Conservation (phyloP, 2,888 invertebrate species). For the Phasia obesa region DNA sequence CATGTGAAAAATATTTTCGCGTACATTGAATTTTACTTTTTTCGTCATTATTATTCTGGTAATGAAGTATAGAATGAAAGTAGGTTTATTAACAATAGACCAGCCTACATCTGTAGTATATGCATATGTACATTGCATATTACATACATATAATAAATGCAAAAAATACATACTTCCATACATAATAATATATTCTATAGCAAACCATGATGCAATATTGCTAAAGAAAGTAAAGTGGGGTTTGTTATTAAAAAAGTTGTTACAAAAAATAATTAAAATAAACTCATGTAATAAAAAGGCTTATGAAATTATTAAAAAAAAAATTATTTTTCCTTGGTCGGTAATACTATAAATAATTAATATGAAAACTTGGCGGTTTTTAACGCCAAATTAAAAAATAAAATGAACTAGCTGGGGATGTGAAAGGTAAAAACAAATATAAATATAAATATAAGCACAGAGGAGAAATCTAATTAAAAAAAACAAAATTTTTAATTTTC, state of each 20-base stretch:
- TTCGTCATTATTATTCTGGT: conserved; percentile 44
- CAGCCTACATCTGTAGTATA: background rate
- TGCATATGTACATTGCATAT: background rate
- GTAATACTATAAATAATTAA: no score
- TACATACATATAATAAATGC: no score
- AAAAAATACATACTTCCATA: background rate
- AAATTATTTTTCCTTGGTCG: no score
- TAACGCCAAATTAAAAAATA: no score
- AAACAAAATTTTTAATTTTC: no score
- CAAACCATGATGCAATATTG: conserved; percentile 16
- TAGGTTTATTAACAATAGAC: conserved; percentile 18
- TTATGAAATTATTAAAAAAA: no score
- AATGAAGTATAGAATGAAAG: conserved; percentile 36
- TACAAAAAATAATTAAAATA: background rate
- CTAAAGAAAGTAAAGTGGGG: conserved; percentile 16
- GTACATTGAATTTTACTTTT: conserved; percentile 50
- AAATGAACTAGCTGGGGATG: no score
- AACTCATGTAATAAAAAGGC: background rate
- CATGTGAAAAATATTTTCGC: conserved; percentile 35
- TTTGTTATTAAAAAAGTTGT: conserved; percentile 3
- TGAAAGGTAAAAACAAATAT: no score
- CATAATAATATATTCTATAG: background rate
- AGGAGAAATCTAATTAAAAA: no score
- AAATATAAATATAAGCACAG: no score
- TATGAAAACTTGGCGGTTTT: no score